Evolutionary conservation across 2,797 vertebrate genomes (phyloP), one percentile per base, ranked within the genome.

Genomic region (Telmatherina bonti): DNA sequence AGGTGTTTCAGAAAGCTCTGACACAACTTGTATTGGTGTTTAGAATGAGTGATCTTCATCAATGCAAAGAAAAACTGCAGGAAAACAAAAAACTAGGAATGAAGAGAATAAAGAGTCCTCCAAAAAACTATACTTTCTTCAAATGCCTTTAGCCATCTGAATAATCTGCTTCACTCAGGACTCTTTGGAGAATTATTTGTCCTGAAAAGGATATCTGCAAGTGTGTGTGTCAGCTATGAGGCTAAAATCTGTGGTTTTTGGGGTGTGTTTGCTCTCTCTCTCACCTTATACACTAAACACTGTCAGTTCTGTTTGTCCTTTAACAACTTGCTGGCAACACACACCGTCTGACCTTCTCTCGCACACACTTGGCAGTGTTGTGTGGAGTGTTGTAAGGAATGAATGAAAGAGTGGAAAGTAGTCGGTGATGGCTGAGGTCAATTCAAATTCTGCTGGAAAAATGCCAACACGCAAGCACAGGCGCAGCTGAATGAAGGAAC

Each of bases 391-490:
- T 78, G 67, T 74, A 49, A 75, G 58, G 57, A 76, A 76, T 79
- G 78, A 84, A 85, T 71, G 75, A 78, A 84, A 79, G 66, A 78
- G 78, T 70, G 74, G 53, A 85, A 84, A 89, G 83, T 70, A 72
- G 79, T 49, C 41, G 30, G 36, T 76, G 79, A 86, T 72, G 70
- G 80, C 86, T 86, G 72, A 70, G 74, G 74, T 81, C 55, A 33
- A 83, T 82, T 84, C 53, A 85, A 72, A 85, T 69, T 77, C 69
- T 61, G 49, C 53, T 83, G 82, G 79, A 80, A 49, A 78, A 4
- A 3, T 73, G 62, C 85, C 78, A 75, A 56, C 12, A 33, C 64
- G 56, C 51, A 60, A 56, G 16, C 68, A 54, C 55, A 41, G 52
- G 45, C 43, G 22, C 79, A 61, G 20, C 51, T 54, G 47, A 33